These are phyloP conservation scores for Cinclus mexicanus DNA, from an alignment of 2,113 vertebrate genomes.

Conservation along the genomic window DNA sequence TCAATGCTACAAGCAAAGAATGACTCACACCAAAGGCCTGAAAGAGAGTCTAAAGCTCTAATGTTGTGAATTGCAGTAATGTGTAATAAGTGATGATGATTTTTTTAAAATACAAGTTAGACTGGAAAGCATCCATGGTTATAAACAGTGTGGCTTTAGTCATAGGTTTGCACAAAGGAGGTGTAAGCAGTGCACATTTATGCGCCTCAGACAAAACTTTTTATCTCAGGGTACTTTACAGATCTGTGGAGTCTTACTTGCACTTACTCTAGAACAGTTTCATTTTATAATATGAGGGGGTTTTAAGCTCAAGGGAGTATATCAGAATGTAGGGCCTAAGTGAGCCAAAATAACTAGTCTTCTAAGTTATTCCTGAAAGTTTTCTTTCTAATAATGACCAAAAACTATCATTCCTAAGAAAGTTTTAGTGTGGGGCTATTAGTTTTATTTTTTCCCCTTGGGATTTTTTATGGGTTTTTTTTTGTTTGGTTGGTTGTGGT, in stretches of 20 bases:
- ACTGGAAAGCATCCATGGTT: background rate
- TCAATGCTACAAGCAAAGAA: background rate
- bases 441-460: no score
- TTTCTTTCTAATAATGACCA: background rate
- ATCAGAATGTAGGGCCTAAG: background rate
- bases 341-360: background rate
- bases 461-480: background rate
- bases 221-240: background rate
- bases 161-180: background rate
- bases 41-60: background rate
- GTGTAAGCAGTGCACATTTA: background rate
- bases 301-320: background rate
- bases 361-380: background rate
- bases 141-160: background rate
- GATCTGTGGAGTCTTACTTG: background rate
- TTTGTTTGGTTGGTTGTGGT: background rate
- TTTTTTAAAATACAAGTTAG: background rate
- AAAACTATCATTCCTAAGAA: background rate
- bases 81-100: background rate
- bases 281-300: accelerated
- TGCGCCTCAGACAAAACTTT: background rate
- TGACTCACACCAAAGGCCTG: background rate
- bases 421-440: background rate
- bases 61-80: background rate
- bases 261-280: background rate